Evolutionary conservation across 2,888 invertebrate species (phyloP).

Genomic region (Phoronis australis): DNA sequence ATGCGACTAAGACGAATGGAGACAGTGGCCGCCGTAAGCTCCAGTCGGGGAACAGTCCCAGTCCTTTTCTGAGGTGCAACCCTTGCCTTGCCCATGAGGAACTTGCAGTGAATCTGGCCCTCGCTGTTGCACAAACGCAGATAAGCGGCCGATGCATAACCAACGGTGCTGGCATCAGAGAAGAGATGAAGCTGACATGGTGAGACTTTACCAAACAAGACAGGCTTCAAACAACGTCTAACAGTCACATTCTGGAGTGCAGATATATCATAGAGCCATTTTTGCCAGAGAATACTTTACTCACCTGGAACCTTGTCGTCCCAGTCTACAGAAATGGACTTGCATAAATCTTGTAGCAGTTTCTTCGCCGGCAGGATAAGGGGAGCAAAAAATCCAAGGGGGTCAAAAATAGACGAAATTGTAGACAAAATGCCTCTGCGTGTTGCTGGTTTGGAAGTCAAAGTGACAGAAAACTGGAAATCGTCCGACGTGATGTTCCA

Average conservation of each 20-base stretch:
- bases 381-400: slow-evolving; percentile 6
- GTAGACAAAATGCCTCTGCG: slow-evolving; percentile 1
- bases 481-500: slow-evolving; percentile 2
- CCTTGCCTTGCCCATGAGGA: slow-evolving; percentile 1
- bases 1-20: not conserved
- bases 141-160: not conserved
- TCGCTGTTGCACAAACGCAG: not conserved
- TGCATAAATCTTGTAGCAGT: slow-evolving; percentile 5
- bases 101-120: not conserved
- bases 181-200: not conserved
- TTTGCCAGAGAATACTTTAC: not conserved
- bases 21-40: not conserved
- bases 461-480: not conserved
- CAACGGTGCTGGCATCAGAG: not conserved
- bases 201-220: not conserved
- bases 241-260: not conserved
- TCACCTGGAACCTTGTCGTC: slow-evolving; percentile 2
- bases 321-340: not conserved
- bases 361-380: slow-evolving; percentile 3
- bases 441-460: slow-evolving; percentile 2
- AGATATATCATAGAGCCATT: not conserved
- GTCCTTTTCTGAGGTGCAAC: not conserved
- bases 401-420: slow-evolving; percentile 3
- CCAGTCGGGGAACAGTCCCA: slow-evolving; percentile 1
- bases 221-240: slow-evolving; percentile 1